A percentile compares a stretch with the other conserved stretches of the same genome.
These are phyloP conservation scores for Sparidentex hasta DNA, from an alignment of 2,797 vertebrate genomes.

Conservation along the genomic window DNA sequence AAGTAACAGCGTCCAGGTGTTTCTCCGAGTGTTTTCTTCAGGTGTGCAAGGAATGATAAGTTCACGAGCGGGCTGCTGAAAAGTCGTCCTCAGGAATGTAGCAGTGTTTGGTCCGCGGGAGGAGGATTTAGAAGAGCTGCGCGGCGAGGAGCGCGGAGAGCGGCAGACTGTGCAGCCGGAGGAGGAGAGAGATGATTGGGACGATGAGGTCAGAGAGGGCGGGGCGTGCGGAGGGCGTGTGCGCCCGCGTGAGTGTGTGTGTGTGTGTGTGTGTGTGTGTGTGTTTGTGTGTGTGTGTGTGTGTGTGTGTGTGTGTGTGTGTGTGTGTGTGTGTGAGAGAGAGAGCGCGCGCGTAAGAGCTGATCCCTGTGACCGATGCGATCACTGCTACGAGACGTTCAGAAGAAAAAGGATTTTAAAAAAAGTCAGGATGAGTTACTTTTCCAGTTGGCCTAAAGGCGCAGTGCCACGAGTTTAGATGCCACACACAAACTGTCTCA, in stretches of 20 bases:
- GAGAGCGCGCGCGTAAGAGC: conserved; percentile 22
- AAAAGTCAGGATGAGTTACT: conserved; percentile 34
- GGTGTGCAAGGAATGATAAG: conserved; percentile 44
- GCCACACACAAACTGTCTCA: conserved; percentile 4
- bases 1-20: conserved; percentile 65
- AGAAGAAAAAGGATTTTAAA: conserved; percentile 4
- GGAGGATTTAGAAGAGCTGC: conserved; percentile 63
- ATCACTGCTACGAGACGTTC: conserved; percentile 43
- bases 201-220: conserved; percentile 79
- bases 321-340: conserved; percentile 9
- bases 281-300: background rate
- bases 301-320: background rate
- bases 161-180: conserved; percentile 62
- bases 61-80: conserved; percentile 38
- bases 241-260: background rate
- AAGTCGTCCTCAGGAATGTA: conserved; percentile 76
- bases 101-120: conserved; percentile 72
- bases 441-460: conserved; percentile 28
- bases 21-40: conserved; percentile 57
- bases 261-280: conserved; percentile 9
- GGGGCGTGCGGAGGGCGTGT: conserved; percentile 57
- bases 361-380: conserved; percentile 62
- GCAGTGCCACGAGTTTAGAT: conserved; percentile 16
- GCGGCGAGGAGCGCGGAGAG: conserved; percentile 68
- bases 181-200: conserved; percentile 63